These are phyloP conservation scores for Glyphotaelius pellucidus DNA, from an alignment of 2,888 invertebrate genomes.

Conservation along the genomic window DNA sequence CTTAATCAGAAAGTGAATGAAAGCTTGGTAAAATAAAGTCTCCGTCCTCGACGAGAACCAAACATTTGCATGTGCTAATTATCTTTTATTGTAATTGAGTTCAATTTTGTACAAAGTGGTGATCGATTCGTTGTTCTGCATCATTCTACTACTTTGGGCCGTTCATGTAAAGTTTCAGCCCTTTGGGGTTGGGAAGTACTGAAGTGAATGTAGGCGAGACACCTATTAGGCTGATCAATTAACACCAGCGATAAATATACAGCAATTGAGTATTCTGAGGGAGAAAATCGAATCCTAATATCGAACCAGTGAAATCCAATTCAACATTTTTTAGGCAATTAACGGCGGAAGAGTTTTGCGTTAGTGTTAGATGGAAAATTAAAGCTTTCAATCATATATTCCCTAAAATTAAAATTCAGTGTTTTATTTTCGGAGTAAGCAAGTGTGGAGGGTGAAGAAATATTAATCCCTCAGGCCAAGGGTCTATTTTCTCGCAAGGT, in stretches of 20 bases:
- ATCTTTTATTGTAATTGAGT: not conserved
- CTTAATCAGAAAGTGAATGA: slow-evolving; percentile 2
- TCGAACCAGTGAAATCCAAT: not conserved
- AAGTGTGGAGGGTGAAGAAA: not conserved
- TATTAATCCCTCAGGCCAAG: not conserved
- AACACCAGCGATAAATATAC: slow-evolving; percentile 35
- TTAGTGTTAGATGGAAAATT: not conserved
- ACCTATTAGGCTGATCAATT: slow-evolving; percentile 36
- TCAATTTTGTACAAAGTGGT: slow-evolving; percentile 12
- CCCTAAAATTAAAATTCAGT: no score
- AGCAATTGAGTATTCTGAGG: not conserved
- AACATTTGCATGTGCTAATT: not conserved
- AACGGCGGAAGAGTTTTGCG: not conserved
- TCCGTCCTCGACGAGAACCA: not conserved
- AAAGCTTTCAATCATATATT: no score
- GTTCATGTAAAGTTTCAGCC: not conserved
- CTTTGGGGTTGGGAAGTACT: not conserved
- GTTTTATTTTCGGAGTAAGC: not conserved
- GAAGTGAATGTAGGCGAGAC: slow-evolving; percentile 35
- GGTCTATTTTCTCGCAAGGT: no score
- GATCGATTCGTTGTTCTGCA: not conserved
- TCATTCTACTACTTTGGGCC: not conserved
- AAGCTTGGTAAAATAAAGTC: not conserved
- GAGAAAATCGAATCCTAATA: not conserved
- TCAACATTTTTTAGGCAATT: not conserved